These are phyloP conservation scores for Melipona beecheii DNA, from an alignment of 2,888 invertebrate genomes.

Conservation along the genomic window DNA sequence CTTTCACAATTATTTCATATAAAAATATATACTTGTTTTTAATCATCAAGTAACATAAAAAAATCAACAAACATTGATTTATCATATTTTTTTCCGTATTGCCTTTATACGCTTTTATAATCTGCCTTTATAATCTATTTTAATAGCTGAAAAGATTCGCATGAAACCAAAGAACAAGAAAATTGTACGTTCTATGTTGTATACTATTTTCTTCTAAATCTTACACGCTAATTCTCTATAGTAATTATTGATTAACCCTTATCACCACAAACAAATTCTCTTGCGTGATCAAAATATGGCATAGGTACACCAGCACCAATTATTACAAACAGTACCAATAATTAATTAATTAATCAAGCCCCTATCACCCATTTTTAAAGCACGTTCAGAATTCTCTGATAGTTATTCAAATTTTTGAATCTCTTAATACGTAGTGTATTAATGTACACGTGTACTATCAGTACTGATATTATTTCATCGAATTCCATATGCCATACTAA, in stretches of 20 bases:
- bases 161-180: not conserved
- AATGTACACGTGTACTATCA: not conserved
- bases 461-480: not conserved
- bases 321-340: conserved; percentile 66
- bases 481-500: not conserved
- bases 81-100: no score
- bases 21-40: not conserved
- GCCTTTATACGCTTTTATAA: no score
- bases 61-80: not conserved
- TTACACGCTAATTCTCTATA: conserved; percentile 40
- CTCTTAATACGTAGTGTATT: no score
- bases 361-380: conserved; percentile 6
- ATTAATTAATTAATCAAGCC: conserved; percentile 45
- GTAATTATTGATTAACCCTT: conserved; percentile 1
- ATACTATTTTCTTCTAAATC: conserved; percentile 23
- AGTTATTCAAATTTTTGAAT: not conserved
- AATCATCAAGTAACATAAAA: not conserved
- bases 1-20: not conserved
- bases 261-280: not conserved
- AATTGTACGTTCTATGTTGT: not conserved
- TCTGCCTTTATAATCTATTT: no score
- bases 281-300: conserved; percentile 7
- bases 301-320: conserved; percentile 64
- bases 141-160: not conserved
- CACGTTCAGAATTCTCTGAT: conserved; percentile 1